Conservation (phyloP, 1,140 invertebrate species). For the Papilio glaucus region DNA sequence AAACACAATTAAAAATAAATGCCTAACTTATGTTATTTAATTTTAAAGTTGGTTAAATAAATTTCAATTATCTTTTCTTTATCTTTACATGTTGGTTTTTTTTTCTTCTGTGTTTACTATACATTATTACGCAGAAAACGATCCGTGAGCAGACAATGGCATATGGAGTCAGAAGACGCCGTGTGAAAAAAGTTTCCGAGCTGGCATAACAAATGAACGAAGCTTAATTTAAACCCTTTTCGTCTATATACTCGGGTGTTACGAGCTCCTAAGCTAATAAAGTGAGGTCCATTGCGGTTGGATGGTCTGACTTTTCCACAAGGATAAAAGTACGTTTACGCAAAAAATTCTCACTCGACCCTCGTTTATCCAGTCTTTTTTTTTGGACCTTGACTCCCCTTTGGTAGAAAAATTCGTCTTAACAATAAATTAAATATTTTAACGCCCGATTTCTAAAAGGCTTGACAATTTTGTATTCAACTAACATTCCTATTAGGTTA, state of each 20-base stretch:
- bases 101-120: neutral
- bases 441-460: no score
- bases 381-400: neutral
- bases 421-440: neutral
- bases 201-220: conserved; percentile 14
- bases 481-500: no score
- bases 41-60: no score
- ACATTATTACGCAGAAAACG: conserved; percentile 13
- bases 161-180: neutral
- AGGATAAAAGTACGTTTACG: conserved; percentile 11
- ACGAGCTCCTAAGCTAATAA: conserved; percentile 12
- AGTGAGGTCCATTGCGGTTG: conserved; percentile 11
- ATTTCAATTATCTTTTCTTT: neutral
- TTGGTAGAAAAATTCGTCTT: neutral
- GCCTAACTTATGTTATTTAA: no score
- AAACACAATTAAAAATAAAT: no score
- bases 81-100: no score
- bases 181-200: conserved; percentile 2
- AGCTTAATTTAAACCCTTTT: conserved; percentile 21
- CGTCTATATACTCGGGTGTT: neutral
- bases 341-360: conserved; percentile 8
- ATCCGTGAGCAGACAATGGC: conserved; percentile 6
- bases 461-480: no score
- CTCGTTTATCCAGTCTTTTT: conserved; percentile 21
- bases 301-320: conserved; percentile 6